Conservation (phyloP, 2,888 invertebrate species). For the Calephelis perditalis region DNA sequence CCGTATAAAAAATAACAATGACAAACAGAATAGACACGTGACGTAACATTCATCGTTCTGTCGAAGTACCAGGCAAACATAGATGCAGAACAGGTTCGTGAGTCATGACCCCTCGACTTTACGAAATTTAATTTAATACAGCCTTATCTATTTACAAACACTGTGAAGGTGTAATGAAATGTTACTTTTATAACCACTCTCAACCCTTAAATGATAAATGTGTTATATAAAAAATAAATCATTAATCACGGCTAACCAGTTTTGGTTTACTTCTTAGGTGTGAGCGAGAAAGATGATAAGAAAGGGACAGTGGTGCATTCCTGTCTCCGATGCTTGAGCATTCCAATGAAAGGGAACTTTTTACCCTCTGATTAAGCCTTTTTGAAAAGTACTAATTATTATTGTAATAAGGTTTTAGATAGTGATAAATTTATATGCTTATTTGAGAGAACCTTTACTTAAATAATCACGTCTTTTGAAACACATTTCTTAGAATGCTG, state of each 20-base stretch:
- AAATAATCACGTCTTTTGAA: not conserved
- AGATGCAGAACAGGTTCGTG: constrained; percentile 19
- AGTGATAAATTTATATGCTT: constrained; percentile 31
- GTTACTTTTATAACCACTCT: constrained; percentile 50
- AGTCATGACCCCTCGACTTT: not conserved
- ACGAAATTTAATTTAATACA: not conserved
- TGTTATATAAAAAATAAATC: constrained; percentile 37
- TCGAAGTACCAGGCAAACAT: constrained; percentile 48
- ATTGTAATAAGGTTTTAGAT: constrained; percentile 40
- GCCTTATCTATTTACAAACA: constrained; percentile 1
- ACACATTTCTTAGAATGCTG: not conserved
- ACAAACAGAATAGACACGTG: constrained; percentile 30
- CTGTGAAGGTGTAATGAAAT: constrained; percentile 12
- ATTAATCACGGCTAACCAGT: constrained; percentile 69
- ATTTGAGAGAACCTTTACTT: not conserved
- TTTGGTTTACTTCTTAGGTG: constrained; percentile 33
- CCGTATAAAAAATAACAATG: constrained; percentile 1
- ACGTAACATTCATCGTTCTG: constrained; percentile 46
- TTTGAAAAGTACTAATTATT: constrained; percentile 49
- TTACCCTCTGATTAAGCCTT: constrained; percentile 45
- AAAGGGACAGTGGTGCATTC: constrained; percentile 62
- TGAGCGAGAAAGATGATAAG: constrained; percentile 38
- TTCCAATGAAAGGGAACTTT: constrained; percentile 62
- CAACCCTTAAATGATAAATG: constrained; percentile 41
- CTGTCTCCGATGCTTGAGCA: constrained; percentile 46